Evolutionary conservation across 2,888 invertebrate species (phyloP).

Genomic region (Limnephilus auricula): DNA sequence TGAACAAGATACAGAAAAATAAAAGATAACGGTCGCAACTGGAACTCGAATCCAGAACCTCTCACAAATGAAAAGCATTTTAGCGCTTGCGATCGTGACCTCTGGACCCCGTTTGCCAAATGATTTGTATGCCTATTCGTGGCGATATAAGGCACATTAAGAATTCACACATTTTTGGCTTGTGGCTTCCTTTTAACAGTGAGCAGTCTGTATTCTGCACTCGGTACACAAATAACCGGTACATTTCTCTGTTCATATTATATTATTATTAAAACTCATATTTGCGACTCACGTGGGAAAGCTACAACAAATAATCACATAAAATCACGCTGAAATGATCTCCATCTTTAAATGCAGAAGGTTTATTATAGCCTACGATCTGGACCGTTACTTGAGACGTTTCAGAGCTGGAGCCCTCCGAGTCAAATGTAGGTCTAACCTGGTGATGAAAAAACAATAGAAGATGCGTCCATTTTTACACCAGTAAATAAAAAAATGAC

Average conservation of each 20-base stretch:
- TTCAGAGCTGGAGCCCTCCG: not conserved
- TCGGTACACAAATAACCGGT: not conserved
- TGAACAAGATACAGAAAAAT: too few relatives aligned
- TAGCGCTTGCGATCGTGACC: too few relatives aligned
- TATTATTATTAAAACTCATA: slow-evolving; percentile 6
- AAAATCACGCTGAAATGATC: not conserved
- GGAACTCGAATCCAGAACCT: too few relatives aligned
- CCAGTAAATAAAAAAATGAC: too few relatives aligned
- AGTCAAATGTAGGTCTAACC: slow-evolving; percentile 17
- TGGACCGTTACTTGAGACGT: not conserved
- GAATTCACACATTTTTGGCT: too few relatives aligned
- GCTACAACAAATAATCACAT: not conserved
- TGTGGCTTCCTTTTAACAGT: not conserved
- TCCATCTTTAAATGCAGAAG: not conserved
- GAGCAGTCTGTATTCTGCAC: not conserved
- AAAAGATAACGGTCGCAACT: too few relatives aligned
- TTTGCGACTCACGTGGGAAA: slow-evolving; percentile 2
- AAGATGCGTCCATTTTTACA: not conserved
- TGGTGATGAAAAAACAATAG: not conserved
- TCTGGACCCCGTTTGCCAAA: too few relatives aligned
- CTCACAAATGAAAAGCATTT: too few relatives aligned
- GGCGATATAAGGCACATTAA: too few relatives aligned
- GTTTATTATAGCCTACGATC: not conserved
- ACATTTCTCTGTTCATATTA: not conserved
- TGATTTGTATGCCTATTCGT: too few relatives aligned